phyloP scores from a whole-genome alignment of 2,113 vertebrate genomes.

The Strix aluco region DNA sequence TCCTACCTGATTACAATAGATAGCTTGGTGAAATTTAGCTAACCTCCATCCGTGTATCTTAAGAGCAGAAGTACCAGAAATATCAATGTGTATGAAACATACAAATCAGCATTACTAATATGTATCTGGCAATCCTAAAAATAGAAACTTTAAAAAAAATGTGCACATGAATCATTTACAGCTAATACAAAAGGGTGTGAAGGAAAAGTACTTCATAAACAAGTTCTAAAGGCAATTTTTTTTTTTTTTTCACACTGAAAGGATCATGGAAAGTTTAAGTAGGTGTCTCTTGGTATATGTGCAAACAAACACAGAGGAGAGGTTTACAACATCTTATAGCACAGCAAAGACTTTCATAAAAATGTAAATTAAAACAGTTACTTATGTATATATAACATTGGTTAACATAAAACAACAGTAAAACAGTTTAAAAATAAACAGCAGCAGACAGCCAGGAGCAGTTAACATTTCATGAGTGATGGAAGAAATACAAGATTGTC shows the following conservation, averaged over 20 bases:
- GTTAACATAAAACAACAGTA: neutral
- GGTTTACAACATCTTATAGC: neutral
- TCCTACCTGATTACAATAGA: neutral
- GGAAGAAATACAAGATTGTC: neutral
- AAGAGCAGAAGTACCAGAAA: neutral
- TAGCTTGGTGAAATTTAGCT: neutral
- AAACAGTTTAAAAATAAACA: neutral
- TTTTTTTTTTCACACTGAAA: neutral
- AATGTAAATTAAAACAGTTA: neutral
- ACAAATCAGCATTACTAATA: neutral
- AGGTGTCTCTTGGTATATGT: neutral
- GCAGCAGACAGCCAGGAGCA: neutral
- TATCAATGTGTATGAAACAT: neutral
- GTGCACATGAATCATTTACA: neutral
- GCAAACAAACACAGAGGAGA: neutral
- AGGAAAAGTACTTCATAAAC: neutral
- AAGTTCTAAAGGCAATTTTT: neutral
- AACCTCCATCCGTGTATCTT: neutral
- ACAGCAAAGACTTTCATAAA: neutral
- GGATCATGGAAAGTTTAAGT: neutral
- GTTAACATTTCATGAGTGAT: neutral
- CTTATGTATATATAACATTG: neutral
- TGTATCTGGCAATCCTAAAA: slow-evolving; percentile 16
- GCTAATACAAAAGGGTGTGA: neutral
- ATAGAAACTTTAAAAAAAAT: neutral